phyloP scores from a whole-genome alignment of 2,888 invertebrate species.

The Oxyteleia sp. region DNA sequence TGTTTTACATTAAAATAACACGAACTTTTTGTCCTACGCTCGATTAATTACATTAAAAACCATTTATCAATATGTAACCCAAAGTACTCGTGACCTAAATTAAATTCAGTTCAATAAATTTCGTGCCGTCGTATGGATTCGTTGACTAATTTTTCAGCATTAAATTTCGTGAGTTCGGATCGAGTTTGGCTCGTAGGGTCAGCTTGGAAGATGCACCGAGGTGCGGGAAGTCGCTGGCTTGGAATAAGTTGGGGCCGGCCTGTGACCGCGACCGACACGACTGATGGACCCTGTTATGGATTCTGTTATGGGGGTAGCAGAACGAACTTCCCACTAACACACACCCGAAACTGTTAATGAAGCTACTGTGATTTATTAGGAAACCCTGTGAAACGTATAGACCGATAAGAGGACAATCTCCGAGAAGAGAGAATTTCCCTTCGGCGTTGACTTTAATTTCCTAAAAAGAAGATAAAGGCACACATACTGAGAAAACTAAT shows the following conservation, averaged over 20 bases:
- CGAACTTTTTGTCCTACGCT: no score
- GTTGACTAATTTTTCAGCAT: not conserved
- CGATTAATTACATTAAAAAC: not conserved
- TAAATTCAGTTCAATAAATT: not conserved
- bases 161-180: not conserved
- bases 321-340: not conserved
- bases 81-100: not conserved
- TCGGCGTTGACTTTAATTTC: not conserved
- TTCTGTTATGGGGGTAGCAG: conserved; percentile 16
- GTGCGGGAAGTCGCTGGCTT: conserved; percentile 21
- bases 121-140: not conserved
- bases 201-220: conserved; percentile 8
- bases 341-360: conserved; percentile 26
- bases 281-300: conserved; percentile 28
- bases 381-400: conserved; percentile 5
- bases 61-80: not conserved
- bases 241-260: conserved; percentile 17
- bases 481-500: no score
- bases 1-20: no score
- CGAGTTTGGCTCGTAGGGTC: not conserved
- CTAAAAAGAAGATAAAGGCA: not conserved
- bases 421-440: not conserved
- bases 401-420: not conserved
- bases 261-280: conserved; percentile 25
- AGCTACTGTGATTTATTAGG: conserved; percentile 27